phyloP scores from a whole-genome alignment of 2,113 vertebrate genomes.

The Hydrolagus affinis region DNA sequence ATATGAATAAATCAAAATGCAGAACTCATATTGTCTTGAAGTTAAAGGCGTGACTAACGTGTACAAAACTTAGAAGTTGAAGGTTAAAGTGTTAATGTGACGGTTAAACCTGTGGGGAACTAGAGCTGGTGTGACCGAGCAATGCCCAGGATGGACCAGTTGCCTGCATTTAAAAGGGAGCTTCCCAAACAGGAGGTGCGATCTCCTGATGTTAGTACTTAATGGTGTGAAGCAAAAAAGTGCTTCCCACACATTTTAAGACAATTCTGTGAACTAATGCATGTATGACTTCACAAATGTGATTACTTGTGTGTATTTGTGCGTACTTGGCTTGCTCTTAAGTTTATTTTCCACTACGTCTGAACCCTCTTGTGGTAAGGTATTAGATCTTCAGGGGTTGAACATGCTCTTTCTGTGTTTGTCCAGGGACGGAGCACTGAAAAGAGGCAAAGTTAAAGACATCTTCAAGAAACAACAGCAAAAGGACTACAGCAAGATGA shows the following conservation, averaged over 20 bases:
- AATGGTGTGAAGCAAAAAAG: background rate
- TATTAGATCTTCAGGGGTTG: background rate
- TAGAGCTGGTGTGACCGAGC: background rate
- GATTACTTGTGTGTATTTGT: background rate
- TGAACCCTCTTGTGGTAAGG: background rate
- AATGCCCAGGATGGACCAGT: background rate
- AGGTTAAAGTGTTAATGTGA: no score
- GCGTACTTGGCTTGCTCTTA: background rate
- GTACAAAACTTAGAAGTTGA: no score
- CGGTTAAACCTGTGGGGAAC: background rate
- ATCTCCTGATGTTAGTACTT: background rate
- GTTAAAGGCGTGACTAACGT: no score
- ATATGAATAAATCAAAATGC: no score
- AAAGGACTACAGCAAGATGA: conserved; percentile 88
- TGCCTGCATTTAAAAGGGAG: no score
- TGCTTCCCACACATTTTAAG: background rate
- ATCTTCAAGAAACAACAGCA: conserved; percentile 79
- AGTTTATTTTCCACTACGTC: background rate
- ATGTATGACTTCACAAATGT: background rate
- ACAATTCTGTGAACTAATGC: background rate
- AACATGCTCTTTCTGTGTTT: conserved; percentile 30
- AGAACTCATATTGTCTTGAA: no score
- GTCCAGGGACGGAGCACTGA: conserved; percentile 84
- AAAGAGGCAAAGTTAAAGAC: conserved; percentile 81
- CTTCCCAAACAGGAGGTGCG: background rate